Evolutionary conservation across 2,888 invertebrate species (phyloP), one percentile per base, ranked within the genome.

Genomic region (Drosophila cognata): DNA sequence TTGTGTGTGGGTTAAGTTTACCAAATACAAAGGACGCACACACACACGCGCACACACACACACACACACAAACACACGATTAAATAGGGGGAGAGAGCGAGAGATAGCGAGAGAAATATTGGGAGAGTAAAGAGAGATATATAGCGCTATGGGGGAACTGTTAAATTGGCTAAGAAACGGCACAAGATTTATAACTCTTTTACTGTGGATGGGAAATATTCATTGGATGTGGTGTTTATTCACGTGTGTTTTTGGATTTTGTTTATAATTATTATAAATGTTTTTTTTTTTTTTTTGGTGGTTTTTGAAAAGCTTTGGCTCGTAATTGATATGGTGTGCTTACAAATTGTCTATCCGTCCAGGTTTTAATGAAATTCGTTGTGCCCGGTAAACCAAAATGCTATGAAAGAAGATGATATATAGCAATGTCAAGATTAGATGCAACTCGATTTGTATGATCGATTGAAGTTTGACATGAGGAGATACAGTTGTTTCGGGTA

Each of bases 291-390:
- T 4, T 28, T 28, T 10, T 33, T 33, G 33, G 33, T 18, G 28
- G 28, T 35, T 35, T 65, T 72, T 61, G 67, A 70, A 84, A 71
- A 52, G 83, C 64, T 38, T 57, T 62, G 77, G 57, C 70, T 68
- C 58, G 75, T 79, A 71, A 68, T 71, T 43, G 64, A 74, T 64
- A 84, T 75, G 21, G 21, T 21, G 81, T 82, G 88, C 92, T 92
- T 91, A 92, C 91, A 91, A 91, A 90, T 84, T 87, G 84, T 85
- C 82, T 89, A 82, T 91, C 91, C 84, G 90, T 91, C 81, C 91
- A 88, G 73, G 88, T 87, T 89, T 92, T 90, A 81, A 88, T 87
- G 86, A 92, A 90, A 85, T 82, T 87, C 83, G 91, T 90, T 77
- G 91, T 86, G 86, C 90, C 91, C 91, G 84, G 83, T 79, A 90